Conservation (phyloP, 2,888 invertebrate genomes). For the Operophtera brumata region DNA sequence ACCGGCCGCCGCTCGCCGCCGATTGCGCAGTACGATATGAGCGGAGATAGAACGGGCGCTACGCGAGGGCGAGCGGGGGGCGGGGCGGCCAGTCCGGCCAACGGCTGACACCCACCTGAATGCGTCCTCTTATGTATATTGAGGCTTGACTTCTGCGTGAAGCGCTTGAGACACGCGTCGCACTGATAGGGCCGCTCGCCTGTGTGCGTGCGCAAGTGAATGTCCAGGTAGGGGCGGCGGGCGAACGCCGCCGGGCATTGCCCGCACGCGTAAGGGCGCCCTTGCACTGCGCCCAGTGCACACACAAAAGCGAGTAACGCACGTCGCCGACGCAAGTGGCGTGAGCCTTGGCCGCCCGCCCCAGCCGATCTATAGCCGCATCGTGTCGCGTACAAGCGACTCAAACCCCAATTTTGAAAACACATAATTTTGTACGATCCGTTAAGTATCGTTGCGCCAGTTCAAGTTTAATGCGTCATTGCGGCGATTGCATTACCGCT, state of each 20-base stretch:
- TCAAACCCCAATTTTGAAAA: constrained; percentile 37
- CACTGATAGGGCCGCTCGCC: constrained; percentile 85
- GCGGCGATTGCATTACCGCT: constrained; percentile 80
- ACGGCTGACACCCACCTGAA: constrained; percentile 81
- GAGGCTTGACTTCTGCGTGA: constrained; percentile 90
- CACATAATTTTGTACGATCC: constrained; percentile 53
- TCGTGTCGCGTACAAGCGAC: constrained; percentile 36
- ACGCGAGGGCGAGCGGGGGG: constrained; percentile 54
- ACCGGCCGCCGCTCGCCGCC: constrained; percentile 75
- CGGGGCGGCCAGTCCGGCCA: constrained; percentile 73
- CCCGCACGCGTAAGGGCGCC: constrained; percentile 73
- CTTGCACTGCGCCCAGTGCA: constrained; percentile 79
- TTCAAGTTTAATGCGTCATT: constrained; percentile 55
- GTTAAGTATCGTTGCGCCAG: constrained; percentile 33
- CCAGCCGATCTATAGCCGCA: constrained; percentile 45
- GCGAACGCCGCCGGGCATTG: constrained; percentile 74
- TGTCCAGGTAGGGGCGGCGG: constrained; percentile 76
- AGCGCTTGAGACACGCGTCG: constrained; percentile 88
- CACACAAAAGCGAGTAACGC: constrained; percentile 81
- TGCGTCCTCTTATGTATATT: constrained; percentile 90
- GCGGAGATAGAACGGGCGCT: constrained; percentile 36
- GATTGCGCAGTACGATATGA: constrained; percentile 58
- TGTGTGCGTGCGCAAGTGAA: constrained; percentile 79
- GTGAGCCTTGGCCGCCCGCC: constrained; percentile 51
- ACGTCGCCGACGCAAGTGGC: constrained; percentile 70